These are phyloP conservation scores for Drosophila cracens DNA, from an alignment of 2,888 invertebrate genomes.

Conservation along the genomic window DNA sequence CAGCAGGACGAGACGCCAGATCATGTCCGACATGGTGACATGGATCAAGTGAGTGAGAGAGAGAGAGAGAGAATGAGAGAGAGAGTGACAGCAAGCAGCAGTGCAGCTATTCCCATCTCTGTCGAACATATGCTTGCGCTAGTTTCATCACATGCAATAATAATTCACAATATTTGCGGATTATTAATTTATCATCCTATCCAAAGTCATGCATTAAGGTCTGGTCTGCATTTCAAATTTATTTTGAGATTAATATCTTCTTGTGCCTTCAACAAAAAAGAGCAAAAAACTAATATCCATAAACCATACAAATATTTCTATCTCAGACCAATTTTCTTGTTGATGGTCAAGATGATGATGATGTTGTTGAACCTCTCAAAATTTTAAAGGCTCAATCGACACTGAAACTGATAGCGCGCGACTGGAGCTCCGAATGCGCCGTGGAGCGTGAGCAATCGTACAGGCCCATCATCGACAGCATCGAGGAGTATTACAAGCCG, in stretches of 20 bases:
- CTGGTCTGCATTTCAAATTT: background rate
- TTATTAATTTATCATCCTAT: background rate
- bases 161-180: background rate
- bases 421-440: slow-evolving; percentile 96
- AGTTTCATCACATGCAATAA: background rate
- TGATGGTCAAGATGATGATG: slow-evolving; percentile 64
- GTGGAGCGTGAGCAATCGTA: slow-evolving; percentile 95
- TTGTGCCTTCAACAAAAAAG: background rate
- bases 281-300: slow-evolving; percentile 1
- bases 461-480: slow-evolving; percentile 94
- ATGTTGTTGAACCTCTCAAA: slow-evolving; percentile 84
- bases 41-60: slow-evolving; percentile 82
- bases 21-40: slow-evolving; percentile 82
- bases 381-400: slow-evolving; percentile 93
- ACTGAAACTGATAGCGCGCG: slow-evolving; percentile 97
- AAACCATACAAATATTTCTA: slow-evolving; percentile 30
- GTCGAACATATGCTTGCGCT: background rate
- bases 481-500: slow-evolving; percentile 90
- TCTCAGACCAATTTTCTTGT: slow-evolving; percentile 54
- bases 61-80: slow-evolving; percentile 57
- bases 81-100: background rate
- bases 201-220: background rate
- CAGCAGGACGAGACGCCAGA: slow-evolving; percentile 58
- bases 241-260: background rate
- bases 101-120: background rate